Evolutionary conservation across 2,888 invertebrate genomes (phyloP).

Genomic region (Nephrotoma flavescens): DNA sequence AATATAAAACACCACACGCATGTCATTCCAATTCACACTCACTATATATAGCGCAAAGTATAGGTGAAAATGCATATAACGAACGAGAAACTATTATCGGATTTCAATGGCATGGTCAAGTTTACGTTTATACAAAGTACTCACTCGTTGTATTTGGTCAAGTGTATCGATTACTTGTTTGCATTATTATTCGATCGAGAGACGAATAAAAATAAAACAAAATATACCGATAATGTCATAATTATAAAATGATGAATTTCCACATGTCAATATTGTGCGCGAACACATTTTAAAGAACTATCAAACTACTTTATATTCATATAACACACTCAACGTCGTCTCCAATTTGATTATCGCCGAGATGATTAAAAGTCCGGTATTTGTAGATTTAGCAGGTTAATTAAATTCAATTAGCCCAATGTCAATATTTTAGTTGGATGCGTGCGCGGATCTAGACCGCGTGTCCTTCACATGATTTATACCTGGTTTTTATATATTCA

Average conservation of each 20-base stretch:
- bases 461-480: neutral
- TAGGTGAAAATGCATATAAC: too few species aligned
- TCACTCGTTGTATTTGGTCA: neutral
- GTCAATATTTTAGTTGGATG: neutral
- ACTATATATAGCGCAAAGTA: neutral
- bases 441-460: neutral
- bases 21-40: neutral
- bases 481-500: neutral
- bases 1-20: neutral
- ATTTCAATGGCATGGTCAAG: neutral
- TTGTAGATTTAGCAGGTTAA: neutral
- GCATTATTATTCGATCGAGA: too few species aligned
- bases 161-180: neutral
- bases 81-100: neutral
- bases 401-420: neutral
- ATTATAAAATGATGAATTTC: neutral
- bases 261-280: neutral
- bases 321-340: neutral
- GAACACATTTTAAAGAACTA: neutral
- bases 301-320: neutral
- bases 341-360: neutral
- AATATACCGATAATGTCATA: neutral
- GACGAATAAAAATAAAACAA: neutral
- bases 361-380: neutral
- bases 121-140: neutral